phyloP scores from a whole-genome alignment of 2,888 invertebrate species.

The Morpho achilles region DNA sequence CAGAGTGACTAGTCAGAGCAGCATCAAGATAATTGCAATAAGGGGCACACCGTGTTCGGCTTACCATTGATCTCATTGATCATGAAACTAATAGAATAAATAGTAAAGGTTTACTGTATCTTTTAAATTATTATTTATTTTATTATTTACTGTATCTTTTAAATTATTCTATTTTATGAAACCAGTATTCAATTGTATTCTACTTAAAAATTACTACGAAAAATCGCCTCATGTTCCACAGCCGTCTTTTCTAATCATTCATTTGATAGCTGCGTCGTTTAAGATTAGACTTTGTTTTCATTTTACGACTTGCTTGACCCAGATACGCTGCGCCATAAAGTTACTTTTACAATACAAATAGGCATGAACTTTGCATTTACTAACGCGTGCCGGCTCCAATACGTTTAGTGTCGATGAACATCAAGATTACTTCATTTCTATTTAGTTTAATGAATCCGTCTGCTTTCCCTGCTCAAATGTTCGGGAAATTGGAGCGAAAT shows the following conservation, averaged over 20 bases:
- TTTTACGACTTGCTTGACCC: slow-evolving; percentile 58
- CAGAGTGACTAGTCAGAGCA: too few species aligned
- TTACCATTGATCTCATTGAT: too few species aligned
- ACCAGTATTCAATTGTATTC: too few species aligned
- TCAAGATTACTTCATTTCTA: background rate
- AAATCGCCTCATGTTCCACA: slow-evolving; percentile 3
- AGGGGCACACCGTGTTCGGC: too few species aligned
- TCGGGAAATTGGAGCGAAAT: too few species aligned
- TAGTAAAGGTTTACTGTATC: too few species aligned
- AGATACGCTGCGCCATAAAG: slow-evolving; percentile 64
- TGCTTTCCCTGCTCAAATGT: too few species aligned
- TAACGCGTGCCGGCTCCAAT: slow-evolving; percentile 21
- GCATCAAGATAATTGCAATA: too few species aligned
- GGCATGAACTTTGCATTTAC: slow-evolving; percentile 34
- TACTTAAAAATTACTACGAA: background rate
- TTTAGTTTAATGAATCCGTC: background rate
- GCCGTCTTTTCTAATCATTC: slow-evolving; percentile 10
- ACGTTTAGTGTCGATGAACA: slow-evolving; percentile 5
- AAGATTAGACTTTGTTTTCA: slow-evolving; percentile 44
- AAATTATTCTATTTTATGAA: too few species aligned
- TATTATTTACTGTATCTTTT: too few species aligned
- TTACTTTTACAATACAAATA: slow-evolving; percentile 55
- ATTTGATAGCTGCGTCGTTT: slow-evolving; percentile 15
- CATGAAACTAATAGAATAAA: too few species aligned
- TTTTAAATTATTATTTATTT: too few species aligned